These are phyloP conservation scores for Holothuria leucospilota DNA, from an alignment of 53 echinoderm and acorn worm genomes.

Conservation along the genomic window DNA sequence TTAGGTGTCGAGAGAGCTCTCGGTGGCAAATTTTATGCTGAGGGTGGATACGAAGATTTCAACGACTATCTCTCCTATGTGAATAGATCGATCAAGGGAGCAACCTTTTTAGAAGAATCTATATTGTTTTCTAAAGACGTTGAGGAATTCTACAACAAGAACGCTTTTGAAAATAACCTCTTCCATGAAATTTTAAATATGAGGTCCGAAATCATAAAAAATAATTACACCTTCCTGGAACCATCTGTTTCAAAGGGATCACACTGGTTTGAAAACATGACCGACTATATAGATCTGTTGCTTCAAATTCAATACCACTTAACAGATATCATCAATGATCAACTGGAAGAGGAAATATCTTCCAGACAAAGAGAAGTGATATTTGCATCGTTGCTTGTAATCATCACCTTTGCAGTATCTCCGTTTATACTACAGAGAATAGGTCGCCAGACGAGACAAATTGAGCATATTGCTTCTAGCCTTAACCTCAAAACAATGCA, in stretches of 20 bases:
- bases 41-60: slow-evolving; percentile 68
- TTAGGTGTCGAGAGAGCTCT: slow-evolving; percentile 90
- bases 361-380: slow-evolving; percentile 3
- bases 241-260: slow-evolving; percentile 3
- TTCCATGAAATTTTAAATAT: neutral
- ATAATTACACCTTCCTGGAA: slow-evolving; percentile 13
- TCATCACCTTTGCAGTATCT: slow-evolving; percentile 21
- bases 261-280: slow-evolving; percentile 73
- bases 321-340: slow-evolving; percentile 39
- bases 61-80: slow-evolving; percentile 41
- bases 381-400: neutral
- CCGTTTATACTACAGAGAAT: slow-evolving; percentile 31
- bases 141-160: neutral
- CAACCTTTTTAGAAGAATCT: slow-evolving; percentile 12
- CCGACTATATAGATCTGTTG: slow-evolving; percentile 66
- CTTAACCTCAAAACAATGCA: slow-evolving; percentile 81
- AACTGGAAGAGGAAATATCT: slow-evolving; percentile 4
- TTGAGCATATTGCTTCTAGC: slow-evolving; percentile 80
- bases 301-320: slow-evolving; percentile 62
- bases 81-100: slow-evolving; percentile 19
- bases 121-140: slow-evolving; percentile 23
- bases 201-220: slow-evolving; percentile 21
- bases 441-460: slow-evolving; percentile 67
- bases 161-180: slow-evolving; percentile 3
- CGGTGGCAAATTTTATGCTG: slow-evolving; percentile 89